phyloP scores from a whole-genome alignment of 2,113 vertebrate species.

The Prietella phreatophila region DNA sequence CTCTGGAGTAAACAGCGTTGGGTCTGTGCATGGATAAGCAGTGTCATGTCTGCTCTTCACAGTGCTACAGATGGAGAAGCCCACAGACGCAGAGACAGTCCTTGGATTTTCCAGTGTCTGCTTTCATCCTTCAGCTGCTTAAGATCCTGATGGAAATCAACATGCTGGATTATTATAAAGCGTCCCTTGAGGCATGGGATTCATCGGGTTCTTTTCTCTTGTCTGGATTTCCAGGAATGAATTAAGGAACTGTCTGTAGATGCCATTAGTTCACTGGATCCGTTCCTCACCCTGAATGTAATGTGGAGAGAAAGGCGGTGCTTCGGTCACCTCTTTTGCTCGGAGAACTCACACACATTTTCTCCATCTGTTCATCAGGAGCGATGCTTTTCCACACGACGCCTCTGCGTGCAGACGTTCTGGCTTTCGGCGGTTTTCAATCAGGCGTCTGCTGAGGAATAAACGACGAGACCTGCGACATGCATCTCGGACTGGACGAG shows the following conservation, averaged over 20 bases:
- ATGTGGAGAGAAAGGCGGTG: not conserved
- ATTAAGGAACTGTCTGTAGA: not conserved
- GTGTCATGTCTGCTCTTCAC: not conserved
- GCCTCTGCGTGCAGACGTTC: not conserved
- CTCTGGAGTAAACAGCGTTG: conserved; percentile 16
- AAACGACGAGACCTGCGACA: conserved; percentile 56
- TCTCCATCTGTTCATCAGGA: not conserved
- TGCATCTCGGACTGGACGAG: conserved; percentile 93
- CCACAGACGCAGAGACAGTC: not conserved
- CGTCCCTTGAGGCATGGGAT: conserved; percentile 28
- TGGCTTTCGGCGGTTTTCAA: conserved; percentile 1
- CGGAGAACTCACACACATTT: not conserved
- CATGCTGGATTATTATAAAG: conserved; percentile 44
- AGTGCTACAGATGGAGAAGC: not conserved
- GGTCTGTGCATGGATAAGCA: not conserved
- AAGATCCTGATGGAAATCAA: conserved; percentile 16
- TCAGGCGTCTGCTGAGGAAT: conserved; percentile 6
- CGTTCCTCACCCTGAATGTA: not conserved
- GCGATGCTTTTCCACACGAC: conserved; percentile 14
- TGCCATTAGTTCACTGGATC: not conserved
- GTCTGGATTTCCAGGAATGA: not conserved
- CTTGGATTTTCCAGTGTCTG: not conserved
- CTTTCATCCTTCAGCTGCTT: conserved; percentile 22
- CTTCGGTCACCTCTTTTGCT: not conserved
- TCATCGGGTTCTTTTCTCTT: not conserved